Percentiles rank a stretch among this genome's conserved stretches.
phyloP scores from a whole-genome alignment of 2,113 vertebrate species.

The Dasyornis broadbenti region DNA sequence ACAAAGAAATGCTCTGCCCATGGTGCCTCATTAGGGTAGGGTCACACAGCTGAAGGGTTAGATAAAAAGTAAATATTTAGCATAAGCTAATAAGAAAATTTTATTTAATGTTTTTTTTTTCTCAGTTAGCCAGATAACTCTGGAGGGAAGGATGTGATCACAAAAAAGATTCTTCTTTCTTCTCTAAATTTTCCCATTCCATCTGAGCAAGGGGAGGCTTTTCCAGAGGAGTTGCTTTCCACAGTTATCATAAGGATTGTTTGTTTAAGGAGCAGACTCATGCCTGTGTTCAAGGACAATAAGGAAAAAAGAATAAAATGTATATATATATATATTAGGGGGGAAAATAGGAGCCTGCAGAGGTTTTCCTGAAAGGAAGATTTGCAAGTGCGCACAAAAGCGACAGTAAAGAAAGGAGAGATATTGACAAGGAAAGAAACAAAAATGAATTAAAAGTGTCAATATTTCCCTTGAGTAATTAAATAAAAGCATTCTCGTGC shows the following conservation, averaged over 20 bases:
- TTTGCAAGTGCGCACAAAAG: background rate
- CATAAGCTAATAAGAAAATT: background rate
- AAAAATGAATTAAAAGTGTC: background rate
- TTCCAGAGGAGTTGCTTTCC: background rate
- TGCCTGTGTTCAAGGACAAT: background rate
- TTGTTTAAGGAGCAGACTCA: background rate
- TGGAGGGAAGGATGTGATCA: background rate
- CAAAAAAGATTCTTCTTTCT: background rate
- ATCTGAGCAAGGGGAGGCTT: background rate
- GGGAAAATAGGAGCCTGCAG: background rate
- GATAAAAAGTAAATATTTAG: background rate
- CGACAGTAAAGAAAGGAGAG: background rate
- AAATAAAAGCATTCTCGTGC: background rate
- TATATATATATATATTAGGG: background rate
- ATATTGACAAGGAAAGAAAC: background rate
- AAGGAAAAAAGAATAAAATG: background rate
- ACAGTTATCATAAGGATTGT: background rate
- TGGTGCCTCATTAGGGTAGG: background rate
- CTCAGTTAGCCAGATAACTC: background rate
- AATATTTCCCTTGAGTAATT: conserved; percentile 1
- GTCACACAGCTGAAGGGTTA: background rate
- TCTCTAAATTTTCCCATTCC: background rate
- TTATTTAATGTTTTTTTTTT: background rate
- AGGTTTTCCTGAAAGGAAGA: background rate
- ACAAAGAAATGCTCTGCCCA: background rate